phyloP scores from a whole-genome alignment of 2,113 vertebrate genomes.

The Thinocorus orbignyianus region DNA sequence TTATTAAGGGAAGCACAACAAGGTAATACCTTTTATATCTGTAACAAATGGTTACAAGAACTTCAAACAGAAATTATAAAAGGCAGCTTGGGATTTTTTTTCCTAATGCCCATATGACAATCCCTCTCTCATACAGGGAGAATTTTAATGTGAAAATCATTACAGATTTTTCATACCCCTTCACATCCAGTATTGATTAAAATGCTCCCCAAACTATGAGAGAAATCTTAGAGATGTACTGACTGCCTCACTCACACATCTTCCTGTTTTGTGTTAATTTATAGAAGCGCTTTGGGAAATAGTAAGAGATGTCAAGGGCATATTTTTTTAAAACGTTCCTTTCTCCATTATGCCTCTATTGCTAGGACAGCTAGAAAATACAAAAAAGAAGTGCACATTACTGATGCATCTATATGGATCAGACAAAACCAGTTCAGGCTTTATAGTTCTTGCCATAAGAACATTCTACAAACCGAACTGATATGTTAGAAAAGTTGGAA shows the following conservation, averaged over 20 bases:
- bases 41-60: slow-evolving; percentile 36
- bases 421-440: not conserved
- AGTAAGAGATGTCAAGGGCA: not conserved
- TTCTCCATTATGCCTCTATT: not conserved
- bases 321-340: not conserved
- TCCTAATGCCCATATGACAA: not conserved
- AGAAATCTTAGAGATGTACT: not conserved
- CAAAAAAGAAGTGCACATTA: not conserved
- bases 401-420: not conserved
- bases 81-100: not conserved
- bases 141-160: slow-evolving; percentile 3
- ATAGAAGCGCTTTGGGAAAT: not conserved
- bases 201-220: not conserved
- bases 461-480: not conserved
- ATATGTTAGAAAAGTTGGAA: not conserved
- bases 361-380: not conserved
- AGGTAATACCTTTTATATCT: slow-evolving; percentile 13
- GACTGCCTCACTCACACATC: not conserved
- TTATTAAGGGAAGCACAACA: slow-evolving; percentile 57
- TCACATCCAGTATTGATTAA: not conserved
- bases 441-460: not conserved
- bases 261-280: not conserved
- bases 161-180: not conserved
- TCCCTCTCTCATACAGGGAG: not conserved
- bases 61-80: slow-evolving; percentile 29